Base-by-base conservation (phyloP, 2,113 vertebrate species). In the Egretta garzetta region DNA sequence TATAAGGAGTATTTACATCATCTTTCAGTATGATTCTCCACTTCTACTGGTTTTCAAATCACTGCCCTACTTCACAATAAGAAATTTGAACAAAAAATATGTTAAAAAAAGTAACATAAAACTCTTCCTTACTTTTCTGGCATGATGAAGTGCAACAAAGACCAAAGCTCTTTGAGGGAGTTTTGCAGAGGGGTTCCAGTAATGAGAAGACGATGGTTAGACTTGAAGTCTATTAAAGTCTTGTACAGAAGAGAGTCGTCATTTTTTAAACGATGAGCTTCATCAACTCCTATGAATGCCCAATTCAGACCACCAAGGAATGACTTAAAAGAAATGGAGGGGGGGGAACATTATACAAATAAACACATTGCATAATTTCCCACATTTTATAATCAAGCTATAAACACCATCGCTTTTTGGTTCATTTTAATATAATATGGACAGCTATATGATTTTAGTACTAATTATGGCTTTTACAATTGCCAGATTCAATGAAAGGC, bases 81-180 rank as follows among this genome's bases (percentile, higher is more conserved):
- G 8, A 13, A 87, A 72, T 15, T 35, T 37, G n/a, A 93, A 7
- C 17, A 60, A 92, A 26, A 87, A 90, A 75, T 43, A 28, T 27
- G 47, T n/a, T 37, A 11, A 58, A 53, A 72, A 41, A 6, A 68
- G 58, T 53, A 22, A 47, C n/a, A 9, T 37, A 89, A 81, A 90
- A 82, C 5, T 79, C 52, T 8, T 76, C 13, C 99, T 96, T 99
- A 99, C 99, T 99, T 99, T 96, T 99, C 99, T 39, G 99, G 99
- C 99, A 99, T 99, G 93, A 99, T 99, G 98, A 99, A 99, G 97
- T 99, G 99, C 73, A 99, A 97, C 82, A 99, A 97, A 81, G 99
- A 99, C 99, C 99, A 99, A 37, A 99, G 99, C 86, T 99, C 99
- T 97, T 99, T 99, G 45, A 99, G 98, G 10, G 99, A 99, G 96